Base-by-base conservation (phyloP, 2,888 invertebrate genomes). In the Drosophila affinis region DNA sequence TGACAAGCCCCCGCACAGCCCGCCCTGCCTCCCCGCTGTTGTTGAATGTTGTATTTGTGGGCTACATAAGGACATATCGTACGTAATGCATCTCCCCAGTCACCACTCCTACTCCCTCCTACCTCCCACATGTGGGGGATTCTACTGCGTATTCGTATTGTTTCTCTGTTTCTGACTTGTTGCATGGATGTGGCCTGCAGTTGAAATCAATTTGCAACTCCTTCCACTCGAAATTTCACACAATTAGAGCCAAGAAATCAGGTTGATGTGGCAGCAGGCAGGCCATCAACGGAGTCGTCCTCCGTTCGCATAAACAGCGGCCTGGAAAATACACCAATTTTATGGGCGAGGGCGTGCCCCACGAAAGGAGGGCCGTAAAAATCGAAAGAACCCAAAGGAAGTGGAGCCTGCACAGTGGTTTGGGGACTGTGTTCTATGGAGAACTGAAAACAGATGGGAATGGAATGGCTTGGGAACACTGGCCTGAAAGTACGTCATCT, bases 81-180 rank as follows among this genome's bases (percentile, higher is more conserved):
- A 4, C 34, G 34, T 34, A 57, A 49, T 62, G 72, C 62, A 49
- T 39, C 49, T 5, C 39, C 59, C 59, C 12, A 14, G 12, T 34
- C 47, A n/a, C 39, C 45, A 21, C 1, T 21, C n/a, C 9, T 34
- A 3, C 5, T 4, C 27, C 27, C 9, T 21, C 2, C 21, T 0
- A 21, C 14, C 17, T 5, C 27, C 49, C 24, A 29, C 45, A 39
- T 10, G 3, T 10, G 3, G 3, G 32, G n/a, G 27, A 51, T 54
- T 59, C 51, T 54, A 61, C 46, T 24, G 24, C 24, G 24, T 5
- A 4, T 24, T 24, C 73, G 67, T 62, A 64, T 69, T 34, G 47
- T 48, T 57, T 52, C 59, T 60, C 70, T 85, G 80, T 56, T 71
- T 54, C 39, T 71, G 85, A 81, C 72, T 84, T 81, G 78, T 78